Evolutionary conservation across 2,113 vertebrate genomes (phyloP).

Genomic region (Brachirus orientalis): DNA sequence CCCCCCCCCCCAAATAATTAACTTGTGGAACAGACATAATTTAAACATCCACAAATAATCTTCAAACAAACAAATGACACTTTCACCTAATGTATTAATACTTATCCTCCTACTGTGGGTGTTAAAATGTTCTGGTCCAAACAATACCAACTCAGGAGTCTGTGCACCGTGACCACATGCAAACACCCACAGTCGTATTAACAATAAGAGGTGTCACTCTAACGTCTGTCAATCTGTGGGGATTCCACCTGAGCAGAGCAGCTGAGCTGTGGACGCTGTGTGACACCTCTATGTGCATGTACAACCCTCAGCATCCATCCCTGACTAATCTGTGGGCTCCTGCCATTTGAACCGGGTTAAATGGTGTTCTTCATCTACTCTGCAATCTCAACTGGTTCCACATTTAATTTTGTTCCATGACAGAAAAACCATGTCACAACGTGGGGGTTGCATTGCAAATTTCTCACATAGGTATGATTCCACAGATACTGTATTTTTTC

Average conservation of each 20-base stretch:
- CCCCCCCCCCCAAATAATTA: too few species aligned
- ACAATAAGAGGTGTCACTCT: constrained; percentile 55
- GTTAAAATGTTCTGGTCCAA: too few species aligned
- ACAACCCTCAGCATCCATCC: constrained; percentile 38
- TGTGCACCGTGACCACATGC: constrained; percentile 26
- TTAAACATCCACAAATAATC: too few species aligned
- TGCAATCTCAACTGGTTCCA: constrained; percentile 43
- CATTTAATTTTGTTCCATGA: constrained; percentile 27
- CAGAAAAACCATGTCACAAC: constrained; percentile 53
- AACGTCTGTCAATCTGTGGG: constrained; percentile 25
- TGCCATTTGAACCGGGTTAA: constrained; percentile 67
- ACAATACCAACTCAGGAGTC: too few species aligned
- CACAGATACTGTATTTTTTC: constrained; percentile 16
- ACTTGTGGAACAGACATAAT: too few species aligned
- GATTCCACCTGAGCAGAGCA: constrained; percentile 50
- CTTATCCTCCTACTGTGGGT: too few species aligned
- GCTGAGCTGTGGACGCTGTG: constrained; percentile 63
- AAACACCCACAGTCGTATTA: constrained; percentile 52
- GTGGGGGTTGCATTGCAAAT: constrained; percentile 24
- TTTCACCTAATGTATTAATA: too few species aligned
- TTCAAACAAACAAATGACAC: too few species aligned
- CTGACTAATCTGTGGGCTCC: constrained; percentile 73
- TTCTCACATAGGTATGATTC: constrained; percentile 21
- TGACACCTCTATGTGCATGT: constrained; percentile 66
- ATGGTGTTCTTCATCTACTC: constrained; percentile 61